Percentiles rank a stretch among this genome's conserved stretches.
phyloP scores from a whole-genome alignment of 1,140 invertebrate species.

The Carposina sasakii region DNA sequence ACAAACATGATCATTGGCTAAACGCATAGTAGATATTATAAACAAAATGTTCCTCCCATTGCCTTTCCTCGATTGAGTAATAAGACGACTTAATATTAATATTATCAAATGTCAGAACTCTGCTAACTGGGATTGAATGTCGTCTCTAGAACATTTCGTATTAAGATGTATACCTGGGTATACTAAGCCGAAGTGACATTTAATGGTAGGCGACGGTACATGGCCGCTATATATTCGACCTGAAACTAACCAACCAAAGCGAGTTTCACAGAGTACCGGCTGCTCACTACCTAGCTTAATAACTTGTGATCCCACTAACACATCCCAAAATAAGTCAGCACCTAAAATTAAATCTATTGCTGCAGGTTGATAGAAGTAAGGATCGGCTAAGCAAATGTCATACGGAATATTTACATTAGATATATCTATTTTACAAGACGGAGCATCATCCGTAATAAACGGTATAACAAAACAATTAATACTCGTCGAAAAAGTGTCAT shows the following conservation, averaged over 20 bases:
- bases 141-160: too few species aligned
- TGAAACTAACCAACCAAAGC: slow-evolving; percentile 9
- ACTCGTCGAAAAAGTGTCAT: not conserved
- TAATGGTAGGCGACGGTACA: too few species aligned
- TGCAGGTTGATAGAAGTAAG: slow-evolving; percentile 1
- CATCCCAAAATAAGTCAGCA: slow-evolving; percentile 9
- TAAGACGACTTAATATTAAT: too few species aligned
- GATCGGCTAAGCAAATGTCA: slow-evolving; percentile 4
- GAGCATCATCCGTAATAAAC: not conserved
- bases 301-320: not conserved
- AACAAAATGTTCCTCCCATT: too few species aligned
- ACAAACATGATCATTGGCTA: too few species aligned
- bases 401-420: not conserved
- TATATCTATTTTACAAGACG: not conserved
- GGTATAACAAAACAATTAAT: slow-evolving; percentile 5
- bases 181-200: too few species aligned
- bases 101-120: too few species aligned
- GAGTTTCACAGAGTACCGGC: not conserved
- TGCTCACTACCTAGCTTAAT: slow-evolving; percentile 3
- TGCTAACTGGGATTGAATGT: too few species aligned
- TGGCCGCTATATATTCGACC: too few species aligned
- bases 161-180: too few species aligned
- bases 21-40: too few species aligned
- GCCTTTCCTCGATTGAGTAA: too few species aligned
- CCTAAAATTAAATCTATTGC: slow-evolving; percentile 4